Evolutionary conservation across 2,113 vertebrate species (phyloP).

Genomic region (Pampusana beccarii): DNA sequence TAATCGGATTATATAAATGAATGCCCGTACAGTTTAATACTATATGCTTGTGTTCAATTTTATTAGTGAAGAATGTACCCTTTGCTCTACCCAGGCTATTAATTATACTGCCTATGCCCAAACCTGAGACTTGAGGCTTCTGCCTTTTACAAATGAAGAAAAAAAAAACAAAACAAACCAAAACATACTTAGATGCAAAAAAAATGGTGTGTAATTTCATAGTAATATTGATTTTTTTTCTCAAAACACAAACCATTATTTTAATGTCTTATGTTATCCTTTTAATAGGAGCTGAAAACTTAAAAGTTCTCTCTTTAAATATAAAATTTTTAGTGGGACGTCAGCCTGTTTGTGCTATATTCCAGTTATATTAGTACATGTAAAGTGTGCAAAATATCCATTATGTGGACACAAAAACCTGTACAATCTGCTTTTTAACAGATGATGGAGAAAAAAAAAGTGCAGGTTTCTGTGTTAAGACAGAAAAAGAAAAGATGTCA

Average conservation of each 20-base stretch:
- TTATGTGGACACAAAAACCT: neutral
- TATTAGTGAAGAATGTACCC: neutral
- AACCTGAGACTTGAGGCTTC: neutral
- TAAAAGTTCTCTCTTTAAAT: neutral
- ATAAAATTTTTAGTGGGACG: neutral
- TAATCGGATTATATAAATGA: neutral
- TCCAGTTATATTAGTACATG: neutral
- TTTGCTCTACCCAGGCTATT: neutral
- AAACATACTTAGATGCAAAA: neutral
- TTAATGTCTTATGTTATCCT: rapidly evolving
- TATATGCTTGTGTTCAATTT: neutral
- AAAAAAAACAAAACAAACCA: too few relatives aligned
- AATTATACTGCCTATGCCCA: neutral
- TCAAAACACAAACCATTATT: neutral
- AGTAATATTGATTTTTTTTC: neutral
- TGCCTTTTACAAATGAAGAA: neutral
- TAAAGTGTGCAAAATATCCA: neutral
- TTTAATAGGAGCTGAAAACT: neutral
- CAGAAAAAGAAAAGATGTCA: neutral
- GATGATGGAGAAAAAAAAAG: neutral
- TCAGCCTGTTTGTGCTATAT: neutral
- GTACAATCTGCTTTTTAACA: neutral
- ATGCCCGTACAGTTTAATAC: neutral
- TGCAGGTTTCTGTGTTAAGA: neutral
- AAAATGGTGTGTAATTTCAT: neutral